A percentile compares a stretch with the other conserved stretches of the same genome.
Evolutionary conservation across 2,888 invertebrate genomes (phyloP).

Genomic region (Sicus ferrugineus): DNA sequence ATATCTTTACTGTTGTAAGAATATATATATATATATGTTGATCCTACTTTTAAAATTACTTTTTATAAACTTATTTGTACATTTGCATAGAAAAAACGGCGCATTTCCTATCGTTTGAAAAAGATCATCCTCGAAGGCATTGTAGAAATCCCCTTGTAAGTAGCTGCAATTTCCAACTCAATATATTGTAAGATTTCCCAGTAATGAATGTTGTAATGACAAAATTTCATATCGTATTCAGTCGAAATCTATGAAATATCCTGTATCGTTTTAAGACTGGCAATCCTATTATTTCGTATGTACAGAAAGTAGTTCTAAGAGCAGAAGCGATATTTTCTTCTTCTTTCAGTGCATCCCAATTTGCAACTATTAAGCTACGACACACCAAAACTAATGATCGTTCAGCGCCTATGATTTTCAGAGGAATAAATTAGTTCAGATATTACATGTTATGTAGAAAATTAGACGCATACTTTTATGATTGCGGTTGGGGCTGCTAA

Average conservation of each 20-base stretch:
- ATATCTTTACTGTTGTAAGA: background rate
- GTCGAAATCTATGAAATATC: slow-evolving; percentile 11
- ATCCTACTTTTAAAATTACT: slow-evolving; percentile 18
- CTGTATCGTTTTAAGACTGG: slow-evolving; percentile 17
- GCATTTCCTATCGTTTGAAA: slow-evolving; percentile 58
- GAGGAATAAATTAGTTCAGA: slow-evolving; percentile 46
- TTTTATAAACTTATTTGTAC: slow-evolving; percentile 42
- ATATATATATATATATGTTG: slow-evolving; percentile 12
- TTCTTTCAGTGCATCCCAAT: slow-evolving; percentile 79
- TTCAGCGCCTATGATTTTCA: slow-evolving; percentile 76
- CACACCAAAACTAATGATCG: slow-evolving; percentile 88
- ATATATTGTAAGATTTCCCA: background rate
- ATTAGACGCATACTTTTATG: no score
- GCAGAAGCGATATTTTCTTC: no score
- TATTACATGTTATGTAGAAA: background rate
- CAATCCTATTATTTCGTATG: no score
- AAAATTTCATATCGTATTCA: background rate
- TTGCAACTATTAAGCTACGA: slow-evolving; percentile 87
- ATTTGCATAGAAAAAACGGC: slow-evolving; percentile 59
- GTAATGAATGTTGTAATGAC: slow-evolving; percentile 4
- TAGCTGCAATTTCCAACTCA: background rate
- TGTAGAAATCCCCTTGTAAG: background rate
- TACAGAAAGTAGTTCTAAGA: no score
- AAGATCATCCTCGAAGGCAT: slow-evolving; percentile 52
- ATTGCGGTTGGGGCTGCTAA: no score